phyloP scores from a whole-genome alignment of 2,113 vertebrate species.

The Genyomyrus donnyi region DNA sequence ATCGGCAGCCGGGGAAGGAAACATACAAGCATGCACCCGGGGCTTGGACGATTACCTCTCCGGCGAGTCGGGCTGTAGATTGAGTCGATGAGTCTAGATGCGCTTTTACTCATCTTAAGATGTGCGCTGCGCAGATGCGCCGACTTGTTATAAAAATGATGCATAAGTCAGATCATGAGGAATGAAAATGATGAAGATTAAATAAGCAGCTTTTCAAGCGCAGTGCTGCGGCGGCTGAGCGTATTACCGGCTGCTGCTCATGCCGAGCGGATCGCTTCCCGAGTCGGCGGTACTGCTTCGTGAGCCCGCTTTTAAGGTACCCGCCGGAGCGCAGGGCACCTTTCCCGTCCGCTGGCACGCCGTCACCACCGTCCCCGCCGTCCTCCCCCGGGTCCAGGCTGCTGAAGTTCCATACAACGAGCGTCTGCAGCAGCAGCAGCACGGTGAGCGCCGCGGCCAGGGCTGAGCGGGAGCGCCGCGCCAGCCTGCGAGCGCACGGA shows the following conservation, averaged over 20 bases:
- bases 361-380: slow-evolving; percentile 52
- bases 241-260: slow-evolving; percentile 58
- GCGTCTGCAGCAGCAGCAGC: slow-evolving; percentile 86
- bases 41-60: not conserved
- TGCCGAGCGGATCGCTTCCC: slow-evolving; percentile 51
- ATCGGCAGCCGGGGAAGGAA: not conserved
- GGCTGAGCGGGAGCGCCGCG: slow-evolving; percentile 77
- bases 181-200: not conserved
- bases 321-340: slow-evolving; percentile 39
- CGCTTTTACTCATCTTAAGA: not conserved
- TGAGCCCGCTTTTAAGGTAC: slow-evolving; percentile 45
- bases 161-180: not conserved
- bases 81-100: not conserved
- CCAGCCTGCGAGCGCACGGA: slow-evolving; percentile 74
- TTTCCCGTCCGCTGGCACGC: slow-evolving; percentile 16
- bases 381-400: slow-evolving; percentile 75
- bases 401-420: slow-evolving; percentile 93
- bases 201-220: not conserved
- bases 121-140: not conserved
- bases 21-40: not conserved
- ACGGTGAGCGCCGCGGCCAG: slow-evolving; percentile 71
- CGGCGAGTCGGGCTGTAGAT: not conserved
- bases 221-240: not conserved
- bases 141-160: slow-evolving; percentile 2
- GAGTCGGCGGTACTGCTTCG: slow-evolving; percentile 52